Percentiles rank a stretch among this genome's conserved stretches.
Evolutionary conservation across 2,113 vertebrate species (phyloP).

Genomic region (Perca flavescens): DNA sequence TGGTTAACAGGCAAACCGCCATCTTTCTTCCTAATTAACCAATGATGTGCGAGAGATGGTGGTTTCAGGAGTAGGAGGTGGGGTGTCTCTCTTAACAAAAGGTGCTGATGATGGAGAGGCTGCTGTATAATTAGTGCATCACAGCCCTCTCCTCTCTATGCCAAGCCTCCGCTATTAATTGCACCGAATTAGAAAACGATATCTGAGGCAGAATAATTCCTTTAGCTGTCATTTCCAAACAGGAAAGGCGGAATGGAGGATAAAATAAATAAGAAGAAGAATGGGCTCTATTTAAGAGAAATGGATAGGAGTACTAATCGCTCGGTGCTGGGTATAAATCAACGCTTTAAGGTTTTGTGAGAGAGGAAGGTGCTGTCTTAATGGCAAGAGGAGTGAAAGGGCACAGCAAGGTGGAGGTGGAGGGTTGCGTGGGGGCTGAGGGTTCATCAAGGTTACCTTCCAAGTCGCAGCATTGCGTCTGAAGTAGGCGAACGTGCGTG

Average conservation of each 20-base stretch:
- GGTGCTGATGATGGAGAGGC: constrained; percentile 99
- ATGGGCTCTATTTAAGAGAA: constrained; percentile 91
- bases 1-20: constrained; percentile 95
- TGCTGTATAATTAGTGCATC: constrained; percentile 99
- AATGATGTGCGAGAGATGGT: constrained; percentile 91
- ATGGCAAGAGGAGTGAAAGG: constrained; percentile 25
- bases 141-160: constrained; percentile 95
- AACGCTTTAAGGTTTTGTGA: constrained; percentile 79
- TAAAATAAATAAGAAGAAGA: constrained; percentile 87
- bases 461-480: constrained; percentile 99
- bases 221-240: constrained; percentile 95
- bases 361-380: constrained; percentile 27
- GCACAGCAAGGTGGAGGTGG: constrained; percentile 3
- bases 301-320: constrained; percentile 87
- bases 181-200: constrained; percentile 99
- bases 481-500: constrained; percentile 99
- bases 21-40: constrained; percentile 99
- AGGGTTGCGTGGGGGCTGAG: not conserved
- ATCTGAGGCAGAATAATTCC: constrained; percentile 98
- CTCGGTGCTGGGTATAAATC: constrained; percentile 94
- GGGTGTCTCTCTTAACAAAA: constrained; percentile 94
- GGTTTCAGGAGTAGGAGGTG: constrained; percentile 67
- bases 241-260: constrained; percentile 62
- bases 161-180: constrained; percentile 98
- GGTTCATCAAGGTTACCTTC: constrained; percentile 91